A percentile compares a stretch with the other conserved stretches of the same genome.
Evolutionary conservation across 2,113 vertebrate species (phyloP).

Genomic region (Alligator sinensis): DNA sequence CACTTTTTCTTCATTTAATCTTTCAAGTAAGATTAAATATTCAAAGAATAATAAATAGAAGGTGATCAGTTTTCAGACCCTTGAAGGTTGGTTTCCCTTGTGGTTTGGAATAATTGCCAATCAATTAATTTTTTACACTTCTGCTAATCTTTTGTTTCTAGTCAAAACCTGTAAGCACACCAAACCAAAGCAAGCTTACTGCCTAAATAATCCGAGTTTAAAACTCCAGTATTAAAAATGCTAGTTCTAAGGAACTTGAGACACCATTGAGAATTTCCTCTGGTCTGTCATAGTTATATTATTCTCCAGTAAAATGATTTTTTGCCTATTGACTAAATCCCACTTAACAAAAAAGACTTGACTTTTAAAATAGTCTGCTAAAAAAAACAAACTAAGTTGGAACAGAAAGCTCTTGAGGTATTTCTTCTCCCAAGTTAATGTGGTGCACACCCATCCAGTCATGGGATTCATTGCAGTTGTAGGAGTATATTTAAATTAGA

Average conservation of each 20-base stretch:
- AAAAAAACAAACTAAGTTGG: too few species aligned
- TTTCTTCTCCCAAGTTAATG: neutral
- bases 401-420: neutral
- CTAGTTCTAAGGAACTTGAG: neutral
- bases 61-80: neutral
- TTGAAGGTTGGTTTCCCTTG: neutral
- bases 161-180: neutral
- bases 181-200: neutral
- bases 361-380: neutral
- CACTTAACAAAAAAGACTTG: neutral
- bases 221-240: neutral
- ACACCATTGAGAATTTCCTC: neutral
- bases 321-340: neutral
- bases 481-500: neutral
- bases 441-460: neutral
- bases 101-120: neutral
- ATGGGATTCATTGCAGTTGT: neutral
- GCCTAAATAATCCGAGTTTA: neutral
- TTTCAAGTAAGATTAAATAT: neutral
- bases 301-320: neutral
- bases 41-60: neutral
- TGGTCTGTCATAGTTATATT: neutral
- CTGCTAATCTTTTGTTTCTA: neutral
- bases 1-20: neutral
- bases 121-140: neutral